phyloP scores from a whole-genome alignment of 2,797 vertebrate genomes.

The Tenualosa ilisha region DNA sequence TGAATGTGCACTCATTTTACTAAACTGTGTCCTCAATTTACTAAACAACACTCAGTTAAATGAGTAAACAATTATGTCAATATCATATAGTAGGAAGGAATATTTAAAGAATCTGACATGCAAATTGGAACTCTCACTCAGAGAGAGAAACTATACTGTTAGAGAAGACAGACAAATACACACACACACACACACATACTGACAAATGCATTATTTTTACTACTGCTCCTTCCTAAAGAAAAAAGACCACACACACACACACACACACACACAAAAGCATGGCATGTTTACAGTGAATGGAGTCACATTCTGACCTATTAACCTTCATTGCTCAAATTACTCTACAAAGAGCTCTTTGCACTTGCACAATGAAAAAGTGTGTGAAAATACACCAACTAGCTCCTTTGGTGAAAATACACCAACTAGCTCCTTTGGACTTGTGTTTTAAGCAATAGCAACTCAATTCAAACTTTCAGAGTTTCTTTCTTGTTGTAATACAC shows the following conservation, averaged over 20 bases:
- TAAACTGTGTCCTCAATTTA: too few species aligned
- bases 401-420: not conserved
- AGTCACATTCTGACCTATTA: not conserved
- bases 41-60: too few species aligned
- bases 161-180: not conserved
- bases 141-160: not conserved
- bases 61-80: too few species aligned
- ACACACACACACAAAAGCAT: not conserved
- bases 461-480: too few species aligned
- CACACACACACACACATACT: not conserved
- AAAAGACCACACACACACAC: constrained; percentile 3
- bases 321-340: not conserved
- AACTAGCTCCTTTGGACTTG: not conserved
- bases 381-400: not conserved
- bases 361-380: not conserved
- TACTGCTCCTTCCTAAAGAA: too few species aligned
- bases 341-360: constrained; percentile 13
- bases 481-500: too few species aligned
- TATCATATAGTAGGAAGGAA: not conserved
- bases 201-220: not conserved
- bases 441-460: too few species aligned
- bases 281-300: not conserved
- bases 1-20: too few species aligned
- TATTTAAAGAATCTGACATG: not conserved
- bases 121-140: not conserved